These are phyloP conservation scores for Chrysolina oricalcia DNA, from an alignment of 2,888 invertebrate genomes.

Conservation along the genomic window DNA sequence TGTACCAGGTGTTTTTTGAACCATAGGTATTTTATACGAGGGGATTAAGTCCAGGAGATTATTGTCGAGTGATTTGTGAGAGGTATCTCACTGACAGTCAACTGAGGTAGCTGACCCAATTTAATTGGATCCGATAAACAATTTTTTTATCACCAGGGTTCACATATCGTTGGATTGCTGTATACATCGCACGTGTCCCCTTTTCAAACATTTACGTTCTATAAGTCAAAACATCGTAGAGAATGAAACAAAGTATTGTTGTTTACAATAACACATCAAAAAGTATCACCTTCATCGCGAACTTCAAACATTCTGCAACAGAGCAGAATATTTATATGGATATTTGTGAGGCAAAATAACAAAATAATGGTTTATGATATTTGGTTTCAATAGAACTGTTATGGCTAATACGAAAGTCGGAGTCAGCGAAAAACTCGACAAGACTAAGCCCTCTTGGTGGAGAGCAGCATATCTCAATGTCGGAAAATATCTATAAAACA, in stretches of 20 bases:
- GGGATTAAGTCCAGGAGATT: no score
- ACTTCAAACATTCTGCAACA: slow-evolving; percentile 27
- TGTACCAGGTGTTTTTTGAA: no score
- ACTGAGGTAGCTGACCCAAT: not conserved
- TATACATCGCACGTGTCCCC: not conserved
- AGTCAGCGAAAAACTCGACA: slow-evolving; percentile 51
- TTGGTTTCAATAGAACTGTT: slow-evolving; percentile 44
- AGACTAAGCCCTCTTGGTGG: not conserved
- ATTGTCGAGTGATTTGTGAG: no score
- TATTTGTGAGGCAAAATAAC: slow-evolving; percentile 31
- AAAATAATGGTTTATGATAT: slow-evolving; percentile 32
- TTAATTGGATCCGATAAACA: not conserved
- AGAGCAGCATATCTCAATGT: slow-evolving; percentile 40
- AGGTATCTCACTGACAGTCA: no score
- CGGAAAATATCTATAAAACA: slow-evolving; percentile 54
- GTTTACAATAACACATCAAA: slow-evolving; percentile 22
- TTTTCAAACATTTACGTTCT: slow-evolving; percentile 5
- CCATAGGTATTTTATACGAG: no score
- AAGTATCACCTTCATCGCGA: slow-evolving; percentile 9
- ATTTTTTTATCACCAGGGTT: not conserved
- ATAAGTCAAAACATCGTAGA: slow-evolving; percentile 18
- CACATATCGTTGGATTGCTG: not conserved
- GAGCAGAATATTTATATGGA: slow-evolving; percentile 33
- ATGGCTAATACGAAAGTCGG: slow-evolving; percentile 49
- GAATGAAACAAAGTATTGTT: slow-evolving; percentile 30